Percentiles rank a stretch among this genome's conserved stretches.
These are phyloP conservation scores for Myoxocephalus aenaeus DNA, from an alignment of 2,797 vertebrate species.

Conservation along the genomic window DNA sequence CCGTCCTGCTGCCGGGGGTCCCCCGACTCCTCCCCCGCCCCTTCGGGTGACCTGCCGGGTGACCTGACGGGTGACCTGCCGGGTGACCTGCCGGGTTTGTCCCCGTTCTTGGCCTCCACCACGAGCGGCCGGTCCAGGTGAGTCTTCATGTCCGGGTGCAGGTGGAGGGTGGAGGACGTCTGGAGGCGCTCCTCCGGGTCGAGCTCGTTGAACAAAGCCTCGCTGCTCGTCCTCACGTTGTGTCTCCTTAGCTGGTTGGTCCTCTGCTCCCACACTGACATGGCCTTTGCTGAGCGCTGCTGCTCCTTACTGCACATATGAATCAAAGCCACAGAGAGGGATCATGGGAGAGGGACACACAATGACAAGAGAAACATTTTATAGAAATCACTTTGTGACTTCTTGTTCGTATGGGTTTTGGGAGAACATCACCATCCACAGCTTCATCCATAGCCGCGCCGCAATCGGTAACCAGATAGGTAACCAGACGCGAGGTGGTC, in stretches of 20 bases:
- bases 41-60: constrained; percentile 30
- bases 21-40: constrained; percentile 43
- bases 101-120: constrained; percentile 82
- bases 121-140: constrained; percentile 94
- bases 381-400: background rate
- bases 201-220: constrained; percentile 94
- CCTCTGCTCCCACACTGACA: constrained; percentile 98
- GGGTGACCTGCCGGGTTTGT: constrained; percentile 56
- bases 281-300: constrained; percentile 89
- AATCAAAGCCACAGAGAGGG: constrained; percentile 41
- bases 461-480: background rate
- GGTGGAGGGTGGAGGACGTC: constrained; percentile 88
- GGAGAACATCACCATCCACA: constrained; percentile 29
- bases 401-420: background rate
- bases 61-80: constrained; percentile 11
- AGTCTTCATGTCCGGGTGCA: constrained; percentile 94
- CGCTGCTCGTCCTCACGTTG: constrained; percentile 92
- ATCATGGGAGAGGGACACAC: constrained; percentile 8
- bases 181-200: constrained; percentile 91
- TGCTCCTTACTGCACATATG: constrained; percentile 88
- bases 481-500: constrained; percentile 25
- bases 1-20: constrained; percentile 35
- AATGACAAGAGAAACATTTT: background rate
- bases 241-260: constrained; percentile 94
- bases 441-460: constrained; percentile 59